A percentile compares a stretch with the other conserved stretches of the same genome.
Conservation (phyloP, 1,140 invertebrate species). For the Samia ricini region DNA sequence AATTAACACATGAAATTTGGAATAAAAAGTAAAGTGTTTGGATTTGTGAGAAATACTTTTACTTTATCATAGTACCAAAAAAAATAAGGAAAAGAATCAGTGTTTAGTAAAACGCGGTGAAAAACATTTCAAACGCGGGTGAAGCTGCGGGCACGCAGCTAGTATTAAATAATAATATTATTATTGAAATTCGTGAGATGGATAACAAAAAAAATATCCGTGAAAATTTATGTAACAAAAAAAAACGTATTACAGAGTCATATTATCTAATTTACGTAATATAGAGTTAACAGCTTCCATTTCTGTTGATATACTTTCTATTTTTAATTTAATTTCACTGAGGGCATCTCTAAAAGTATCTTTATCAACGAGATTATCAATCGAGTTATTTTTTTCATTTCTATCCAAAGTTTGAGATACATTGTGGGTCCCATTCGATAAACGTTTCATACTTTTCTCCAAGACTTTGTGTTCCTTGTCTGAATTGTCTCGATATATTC, state of each 20-base stretch:
- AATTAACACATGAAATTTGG: no score
- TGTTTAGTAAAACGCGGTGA: no score
- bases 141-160: no score
- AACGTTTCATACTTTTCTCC: neutral
- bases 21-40: no score
- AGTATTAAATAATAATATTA: no score
- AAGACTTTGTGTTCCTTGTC: neutral
- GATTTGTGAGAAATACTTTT: no score
- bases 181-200: no score
- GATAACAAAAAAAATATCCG: no score
- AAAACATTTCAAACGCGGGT: no score
- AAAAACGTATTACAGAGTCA: neutral
- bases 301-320: constrained; percentile 57
- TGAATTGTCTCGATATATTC: constrained; percentile 22
- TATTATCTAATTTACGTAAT: constrained; percentile 54
- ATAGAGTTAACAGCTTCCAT: constrained; percentile 56
- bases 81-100: no score
- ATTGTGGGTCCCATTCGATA: neutral
- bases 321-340: constrained; percentile 50
- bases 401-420: neutral
- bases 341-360: constrained; percentile 41
- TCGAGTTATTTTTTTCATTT: constrained; percentile 21
- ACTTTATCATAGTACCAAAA: no score
- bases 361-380: constrained; percentile 41
- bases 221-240: neutral